Base-by-base conservation (phyloP, 2,113 vertebrate species). In the Mola mola region DNA sequence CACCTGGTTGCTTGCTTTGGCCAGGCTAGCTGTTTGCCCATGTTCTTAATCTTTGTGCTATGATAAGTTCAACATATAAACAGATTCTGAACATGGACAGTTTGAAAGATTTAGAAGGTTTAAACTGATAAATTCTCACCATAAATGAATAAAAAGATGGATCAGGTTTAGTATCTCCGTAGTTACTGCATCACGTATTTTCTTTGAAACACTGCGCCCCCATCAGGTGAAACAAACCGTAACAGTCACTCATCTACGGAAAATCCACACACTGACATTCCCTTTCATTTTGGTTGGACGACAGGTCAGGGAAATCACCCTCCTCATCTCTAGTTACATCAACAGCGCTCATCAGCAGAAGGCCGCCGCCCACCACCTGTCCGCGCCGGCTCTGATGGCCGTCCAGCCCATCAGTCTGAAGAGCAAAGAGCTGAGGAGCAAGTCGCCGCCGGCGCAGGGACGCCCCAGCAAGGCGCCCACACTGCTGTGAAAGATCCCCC, bases 251-350 rank as follows among this genome's bases (percentile, higher is more conserved):
- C n/a, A n/a, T n/a, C n/a, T n/a, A n/a, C n/a, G n/a, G n/a, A 1
- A 11, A 21, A 42, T 10, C 11, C 19, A 5, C 6, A n/a, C 22
- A 37, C 15, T 8, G 6, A 20, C 25, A 13, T 25, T 40, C 12
- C 11, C 22, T 58, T 22, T 36, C 24, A 22, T 76, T 19, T 77
- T 72, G 68, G 87, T 85, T 78, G 47, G 43, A 38, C 82, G 75
- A 78, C 60, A 99, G 97, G 94, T 97, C 82, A 92, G 97, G 73
- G 97, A 99, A 86, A 91, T 98, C 83, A 95, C 96, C 38, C 92
- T 98, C 36, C 92, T 98, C 79, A 92, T 96, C 53, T 95, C 95
- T 86, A 93, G 94, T 72, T 99, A 98, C 72, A 93, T 98, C 82
- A 98, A 98, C 91, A 94, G 93, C 41, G 88, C 91, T 8, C 93